Conservation (phyloP, 2,888 invertebrate species). For the Orgyia antiqua region DNA sequence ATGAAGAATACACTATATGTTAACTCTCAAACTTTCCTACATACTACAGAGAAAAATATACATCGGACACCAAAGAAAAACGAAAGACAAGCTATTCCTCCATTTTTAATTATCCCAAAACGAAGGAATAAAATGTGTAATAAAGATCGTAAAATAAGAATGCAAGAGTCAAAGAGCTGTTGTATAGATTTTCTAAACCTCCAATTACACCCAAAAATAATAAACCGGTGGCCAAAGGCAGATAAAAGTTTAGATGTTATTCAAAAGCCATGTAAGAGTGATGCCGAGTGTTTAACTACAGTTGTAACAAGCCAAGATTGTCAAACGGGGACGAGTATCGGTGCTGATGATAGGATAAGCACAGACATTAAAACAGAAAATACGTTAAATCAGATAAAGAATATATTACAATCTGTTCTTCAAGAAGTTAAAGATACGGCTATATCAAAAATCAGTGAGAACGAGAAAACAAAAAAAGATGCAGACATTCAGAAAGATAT, state of each 20-base stretch:
- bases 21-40: conserved; percentile 9
- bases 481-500: conserved; percentile 49
- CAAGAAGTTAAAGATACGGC: conserved; percentile 54
- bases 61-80: conserved; percentile 12
- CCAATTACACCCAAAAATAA: conserved; percentile 35
- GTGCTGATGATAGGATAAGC: conserved; percentile 5
- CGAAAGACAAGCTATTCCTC: conserved; percentile 11
- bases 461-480: conserved; percentile 43
- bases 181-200: conserved; percentile 37
- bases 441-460: conserved; percentile 23
- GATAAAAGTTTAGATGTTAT: conserved; percentile 11
- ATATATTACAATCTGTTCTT: conserved; percentile 55
- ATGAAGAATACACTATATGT: conserved; percentile 2
- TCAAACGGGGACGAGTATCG: conserved; percentile 30
- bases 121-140: conserved; percentile 10
- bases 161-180: conserved; percentile 32
- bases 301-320: conserved; percentile 34
- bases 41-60: conserved; percentile 6
- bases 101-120: conserved; percentile 11
- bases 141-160: conserved; percentile 11
- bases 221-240: not conserved
- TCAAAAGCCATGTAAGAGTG: conserved; percentile 19
- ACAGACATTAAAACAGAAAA: conserved; percentile 45
- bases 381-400: conserved; percentile 59
- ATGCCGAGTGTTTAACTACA: conserved; percentile 37